Evolutionary conservation across 23 tunicate species (phyloP).

Genomic region (Botrylloides violaceus): DNA sequence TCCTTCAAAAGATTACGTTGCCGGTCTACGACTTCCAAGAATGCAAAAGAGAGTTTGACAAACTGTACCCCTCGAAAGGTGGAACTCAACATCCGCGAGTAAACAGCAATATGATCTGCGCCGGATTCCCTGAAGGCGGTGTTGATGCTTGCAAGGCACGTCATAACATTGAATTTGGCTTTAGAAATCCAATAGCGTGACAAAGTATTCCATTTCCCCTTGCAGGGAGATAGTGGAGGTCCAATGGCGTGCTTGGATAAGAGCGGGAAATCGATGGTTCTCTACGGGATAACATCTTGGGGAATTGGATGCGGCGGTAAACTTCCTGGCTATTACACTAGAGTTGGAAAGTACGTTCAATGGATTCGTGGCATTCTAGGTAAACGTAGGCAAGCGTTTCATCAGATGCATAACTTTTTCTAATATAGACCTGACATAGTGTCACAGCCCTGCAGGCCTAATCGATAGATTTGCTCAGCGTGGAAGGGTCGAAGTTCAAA

Average conservation of each 20-base stretch:
- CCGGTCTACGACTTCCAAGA: neutral
- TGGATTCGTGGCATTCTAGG: neutral
- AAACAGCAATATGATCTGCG: neutral
- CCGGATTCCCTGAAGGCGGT: slow-evolving; percentile 3
- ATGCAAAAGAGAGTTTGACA: neutral
- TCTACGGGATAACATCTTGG: slow-evolving; percentile 14
- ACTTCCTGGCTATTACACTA: neutral
- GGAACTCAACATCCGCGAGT: neutral
- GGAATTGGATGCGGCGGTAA: slow-evolving; percentile 17
- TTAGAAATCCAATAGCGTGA: neutral
- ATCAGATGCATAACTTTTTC: too few relatives aligned
- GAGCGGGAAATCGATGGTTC: neutral
- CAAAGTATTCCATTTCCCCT: neutral
- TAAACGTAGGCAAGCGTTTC: too few relatives aligned
- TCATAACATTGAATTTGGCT: neutral
- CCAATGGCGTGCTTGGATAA: neutral
- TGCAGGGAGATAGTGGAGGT: slow-evolving; percentile 12
- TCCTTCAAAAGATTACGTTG: neutral
- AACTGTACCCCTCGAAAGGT: neutral
- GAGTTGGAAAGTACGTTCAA: slow-evolving; percentile 3
- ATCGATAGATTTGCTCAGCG: too few relatives aligned
- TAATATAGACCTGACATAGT: too few relatives aligned
- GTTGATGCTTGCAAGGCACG: slow-evolving; percentile 8
- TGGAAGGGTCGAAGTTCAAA: too few relatives aligned
- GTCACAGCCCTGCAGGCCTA: too few relatives aligned